phyloP scores from a whole-genome alignment of 1,140 invertebrate species.

The Piezodorus guildinii region DNA sequence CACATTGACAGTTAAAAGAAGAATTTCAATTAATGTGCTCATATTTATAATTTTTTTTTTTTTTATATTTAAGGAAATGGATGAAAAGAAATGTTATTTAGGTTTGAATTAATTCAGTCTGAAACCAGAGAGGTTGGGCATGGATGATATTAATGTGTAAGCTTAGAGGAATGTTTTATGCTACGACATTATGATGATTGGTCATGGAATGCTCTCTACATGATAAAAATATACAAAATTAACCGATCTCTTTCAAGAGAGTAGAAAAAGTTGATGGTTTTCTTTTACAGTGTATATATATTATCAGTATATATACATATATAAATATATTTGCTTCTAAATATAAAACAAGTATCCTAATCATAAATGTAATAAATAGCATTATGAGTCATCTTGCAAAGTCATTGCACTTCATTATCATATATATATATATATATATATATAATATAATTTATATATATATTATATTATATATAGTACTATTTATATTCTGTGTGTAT shows the following conservation, averaged over 20 bases:
- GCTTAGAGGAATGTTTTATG: background rate
- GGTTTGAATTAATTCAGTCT: constrained; percentile 21
- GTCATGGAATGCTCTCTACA: constrained; percentile 26
- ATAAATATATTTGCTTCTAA: constrained; percentile 20
- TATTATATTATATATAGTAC: too few species aligned
- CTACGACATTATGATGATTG: constrained; percentile 11
- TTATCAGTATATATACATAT: constrained; percentile 24
- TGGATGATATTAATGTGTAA: constrained; percentile 7
- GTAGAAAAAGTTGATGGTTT: constrained; percentile 23
- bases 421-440: constrained; percentile 17
- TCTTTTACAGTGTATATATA: constrained; percentile 21
- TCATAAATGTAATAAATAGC: constrained; percentile 24
- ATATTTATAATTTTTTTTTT: background rate
- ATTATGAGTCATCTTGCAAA: constrained; percentile 23
- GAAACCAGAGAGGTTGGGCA: constrained; percentile 23
- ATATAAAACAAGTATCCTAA: constrained; percentile 26
- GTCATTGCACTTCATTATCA: too few species aligned
- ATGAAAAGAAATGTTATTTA: background rate
- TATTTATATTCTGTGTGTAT: too few species aligned
- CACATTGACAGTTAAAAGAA: too few species aligned
- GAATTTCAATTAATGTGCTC: background rate
- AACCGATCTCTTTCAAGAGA: constrained; percentile 20
- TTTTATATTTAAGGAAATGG: background rate
- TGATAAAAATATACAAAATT: constrained; percentile 27
- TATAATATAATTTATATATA: constrained; percentile 16